Base-by-base conservation (phyloP, 2,113 vertebrate species). In the Jaculus jaculus region DNA sequence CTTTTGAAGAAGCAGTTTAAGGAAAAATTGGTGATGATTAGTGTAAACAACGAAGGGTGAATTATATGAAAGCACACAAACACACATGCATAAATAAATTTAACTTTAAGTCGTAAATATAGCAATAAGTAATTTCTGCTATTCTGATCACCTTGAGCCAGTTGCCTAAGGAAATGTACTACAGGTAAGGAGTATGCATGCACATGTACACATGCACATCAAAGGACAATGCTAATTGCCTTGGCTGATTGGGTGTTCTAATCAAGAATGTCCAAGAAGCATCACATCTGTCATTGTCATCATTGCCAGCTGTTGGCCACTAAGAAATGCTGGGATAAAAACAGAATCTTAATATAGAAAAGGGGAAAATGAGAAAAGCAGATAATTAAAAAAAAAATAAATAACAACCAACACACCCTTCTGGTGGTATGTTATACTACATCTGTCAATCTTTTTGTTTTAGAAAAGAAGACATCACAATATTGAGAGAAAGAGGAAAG, bases 281-380 rank as follows among this genome's bases (percentile, higher is more conserved):
- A 63, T 23, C 5, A 47, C 1, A 26, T 5, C 51, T 87, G 8
- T 69, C 72, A 73, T 30, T 75, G 28, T 2, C 78, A 83, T 69
- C 72, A 68, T 30, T 72, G 28, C 3, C 78, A 86, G 26, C 30
- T 69, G 34, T 23, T 85, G 34, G 34, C 34, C 78, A 21, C 65
- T 82, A 71, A 16, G 10, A 90, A 85, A 90, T 51, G 7, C 37
- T 92, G 58, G 83, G 21, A 71, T 32, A 32, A 95, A 23, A 58
- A 24, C 13, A 68, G 11, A 47, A 60, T 85, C 73, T 65, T 69
- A 42, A 96, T 89, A 20, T 3, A 47, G 89, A 77, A 91, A 91
- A 20, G 30, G 78, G 13, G 9, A 3, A 69, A 32, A 20, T 39
- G 11, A 26, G 5, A 71, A 63, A 39, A 30, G 8, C 24, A 72